Conservation (phyloP, 2,888 invertebrate genomes). For the Uloborus plumipes region DNA sequence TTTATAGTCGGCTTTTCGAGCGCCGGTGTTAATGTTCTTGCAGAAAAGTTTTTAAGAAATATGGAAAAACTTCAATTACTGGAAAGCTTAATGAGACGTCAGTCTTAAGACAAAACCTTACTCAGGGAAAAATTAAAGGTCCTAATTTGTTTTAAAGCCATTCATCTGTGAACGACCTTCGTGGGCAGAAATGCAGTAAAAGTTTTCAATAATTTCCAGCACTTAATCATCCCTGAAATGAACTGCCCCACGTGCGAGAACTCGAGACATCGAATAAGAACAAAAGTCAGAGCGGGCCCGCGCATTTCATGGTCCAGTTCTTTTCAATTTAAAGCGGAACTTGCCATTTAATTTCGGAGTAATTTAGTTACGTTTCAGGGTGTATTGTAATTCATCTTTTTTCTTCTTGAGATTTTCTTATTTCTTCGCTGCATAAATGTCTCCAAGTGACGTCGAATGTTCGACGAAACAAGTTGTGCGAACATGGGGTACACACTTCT, state of each 20-base stretch:
- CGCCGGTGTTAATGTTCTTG: constrained; percentile 24
- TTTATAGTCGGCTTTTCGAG: constrained; percentile 41
- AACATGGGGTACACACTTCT: no score
- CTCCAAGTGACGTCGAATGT: not conserved
- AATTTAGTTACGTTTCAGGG: constrained; percentile 54
- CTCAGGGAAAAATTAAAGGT: constrained; percentile 52
- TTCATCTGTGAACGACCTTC: constrained; percentile 49
- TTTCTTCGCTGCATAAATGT: not conserved
- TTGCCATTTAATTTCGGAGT: constrained; percentile 54
- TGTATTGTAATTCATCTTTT: constrained; percentile 48
- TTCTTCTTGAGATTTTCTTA: not conserved
- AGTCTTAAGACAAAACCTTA: constrained; percentile 4
- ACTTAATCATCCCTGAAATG: constrained; percentile 60
- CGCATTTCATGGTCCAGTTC: constrained; percentile 52
- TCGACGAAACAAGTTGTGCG: no score
- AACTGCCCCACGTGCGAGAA: constrained; percentile 52
- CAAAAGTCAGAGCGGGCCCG: constrained; percentile 47
- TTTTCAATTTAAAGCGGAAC: constrained; percentile 59
- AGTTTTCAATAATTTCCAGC: constrained; percentile 63
- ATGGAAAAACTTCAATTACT: constrained; percentile 62
- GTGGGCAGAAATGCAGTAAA: constrained; percentile 46
- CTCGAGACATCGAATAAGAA: constrained; percentile 24
- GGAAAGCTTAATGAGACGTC: constrained; percentile 57
- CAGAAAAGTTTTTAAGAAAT: constrained; percentile 53
- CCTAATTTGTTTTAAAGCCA: constrained; percentile 63